These are phyloP conservation scores for Cyprinodon variegatus DNA, from an alignment of 2,113 vertebrate genomes.

Conservation along the genomic window DNA sequence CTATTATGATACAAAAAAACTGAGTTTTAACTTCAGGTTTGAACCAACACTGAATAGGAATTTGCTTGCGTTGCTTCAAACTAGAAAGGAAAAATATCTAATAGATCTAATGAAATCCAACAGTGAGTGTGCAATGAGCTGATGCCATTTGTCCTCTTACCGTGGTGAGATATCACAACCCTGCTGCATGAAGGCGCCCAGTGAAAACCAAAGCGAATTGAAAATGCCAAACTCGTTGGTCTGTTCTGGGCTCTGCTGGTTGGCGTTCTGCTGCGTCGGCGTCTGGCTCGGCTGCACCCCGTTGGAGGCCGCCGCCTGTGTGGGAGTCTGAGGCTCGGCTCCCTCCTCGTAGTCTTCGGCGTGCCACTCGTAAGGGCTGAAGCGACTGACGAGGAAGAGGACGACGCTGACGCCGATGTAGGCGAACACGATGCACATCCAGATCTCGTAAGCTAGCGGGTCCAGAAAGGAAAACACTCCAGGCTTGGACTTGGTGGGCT, in stretches of 20 bases:
- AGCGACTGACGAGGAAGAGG: slow-evolving; percentile 97
- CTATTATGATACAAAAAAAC: background rate
- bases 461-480: slow-evolving; percentile 99
- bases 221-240: slow-evolving; percentile 99
- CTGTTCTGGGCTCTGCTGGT: slow-evolving; percentile 80
- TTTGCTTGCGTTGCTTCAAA: background rate
- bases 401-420: slow-evolving; percentile 99
- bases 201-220: slow-evolving; percentile 98
- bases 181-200: slow-evolving; percentile 99
- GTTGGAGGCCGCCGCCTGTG: slow-evolving; percentile 69
- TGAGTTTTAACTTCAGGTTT: background rate
- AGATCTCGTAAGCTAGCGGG: slow-evolving; percentile 97
- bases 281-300: slow-evolving; percentile 87
- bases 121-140: slow-evolving; percentile 12
- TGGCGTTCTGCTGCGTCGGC: slow-evolving; percentile 83
- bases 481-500: slow-evolving; percentile 97
- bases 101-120: slow-evolving; percentile 30
- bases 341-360: slow-evolving; percentile 93
- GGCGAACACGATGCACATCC: slow-evolving; percentile 99
- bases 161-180: slow-evolving; percentile 99
- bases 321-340: slow-evolving; percentile 84
- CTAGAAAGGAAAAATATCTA: slow-evolving; percentile 5
- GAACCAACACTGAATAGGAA: background rate
- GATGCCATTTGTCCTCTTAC: slow-evolving; percentile 68
- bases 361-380: slow-evolving; percentile 99